phyloP scores from a whole-genome alignment of 1,140 invertebrate genomes.

The Megalonaias nervosa region DNA sequence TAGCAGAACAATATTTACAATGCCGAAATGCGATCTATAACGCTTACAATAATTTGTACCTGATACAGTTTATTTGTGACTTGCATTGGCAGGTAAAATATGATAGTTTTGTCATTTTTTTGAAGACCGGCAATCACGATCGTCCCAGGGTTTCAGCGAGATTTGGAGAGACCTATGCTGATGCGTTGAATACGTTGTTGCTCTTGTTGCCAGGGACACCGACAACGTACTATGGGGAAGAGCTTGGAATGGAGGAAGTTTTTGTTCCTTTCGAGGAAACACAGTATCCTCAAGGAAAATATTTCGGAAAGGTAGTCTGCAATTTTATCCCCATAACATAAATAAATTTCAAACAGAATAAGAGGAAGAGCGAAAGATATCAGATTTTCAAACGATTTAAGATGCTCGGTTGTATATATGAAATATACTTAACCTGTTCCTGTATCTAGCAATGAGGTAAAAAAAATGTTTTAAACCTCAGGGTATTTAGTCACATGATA shows the following conservation, averaged over 20 bases:
- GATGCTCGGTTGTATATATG: neutral
- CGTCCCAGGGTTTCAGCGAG: constrained; percentile 39
- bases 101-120: neutral
- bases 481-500: neutral
- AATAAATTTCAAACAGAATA: too few relatives aligned
- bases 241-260: constrained; percentile 58
- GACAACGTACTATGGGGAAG: constrained; percentile 64
- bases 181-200: constrained; percentile 53
- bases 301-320: constrained; percentile 31
- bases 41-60: too few relatives aligned
- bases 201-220: constrained; percentile 56
- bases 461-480: neutral
- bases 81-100: too few relatives aligned
- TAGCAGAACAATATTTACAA: too few relatives aligned
- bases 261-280: constrained; percentile 40
- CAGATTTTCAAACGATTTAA: neutral
- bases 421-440: neutral
- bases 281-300: constrained; percentile 41
- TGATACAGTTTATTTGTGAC: too few relatives aligned
- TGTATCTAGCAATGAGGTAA: neutral
- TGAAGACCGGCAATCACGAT: constrained; percentile 60
- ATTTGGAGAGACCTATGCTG: constrained; percentile 37
- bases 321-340: too few relatives aligned
- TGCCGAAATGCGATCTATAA: too few relatives aligned
- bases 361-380: neutral